Conservation (phyloP, 2,113 vertebrate genomes). For the Todiramphus chloris region DNA sequence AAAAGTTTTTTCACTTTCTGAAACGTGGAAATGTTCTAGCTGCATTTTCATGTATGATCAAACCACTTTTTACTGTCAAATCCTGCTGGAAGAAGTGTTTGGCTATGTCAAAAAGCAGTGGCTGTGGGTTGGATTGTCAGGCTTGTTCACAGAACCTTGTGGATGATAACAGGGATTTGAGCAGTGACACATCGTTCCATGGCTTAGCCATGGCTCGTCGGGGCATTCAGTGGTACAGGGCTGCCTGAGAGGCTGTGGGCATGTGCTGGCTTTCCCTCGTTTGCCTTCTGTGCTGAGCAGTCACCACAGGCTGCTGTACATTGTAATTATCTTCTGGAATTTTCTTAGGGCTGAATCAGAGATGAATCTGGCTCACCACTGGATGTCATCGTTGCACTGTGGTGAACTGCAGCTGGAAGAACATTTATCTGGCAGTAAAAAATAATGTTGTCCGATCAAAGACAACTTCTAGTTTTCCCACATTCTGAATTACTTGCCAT, state of each 20-base stretch:
- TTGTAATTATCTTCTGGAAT: neutral
- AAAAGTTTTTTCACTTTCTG: neutral
- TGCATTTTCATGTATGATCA: neutral
- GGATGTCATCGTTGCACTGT: conserved; percentile 65
- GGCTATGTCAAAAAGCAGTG: neutral
- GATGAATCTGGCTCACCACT: conserved; percentile 60
- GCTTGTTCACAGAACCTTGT: neutral
- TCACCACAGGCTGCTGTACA: neutral
- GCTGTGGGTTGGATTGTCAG: neutral
- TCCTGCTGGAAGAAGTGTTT: neutral
- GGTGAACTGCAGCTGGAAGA: neutral
- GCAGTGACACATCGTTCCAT: fast-evolving
- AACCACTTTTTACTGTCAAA: neutral
- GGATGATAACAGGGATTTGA: neutral
- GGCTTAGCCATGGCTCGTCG: neutral
- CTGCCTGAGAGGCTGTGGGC: neutral
- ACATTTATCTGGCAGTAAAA: conserved; percentile 14
- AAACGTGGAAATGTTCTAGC: neutral
- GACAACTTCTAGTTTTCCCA: neutral
- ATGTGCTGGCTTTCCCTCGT: neutral
- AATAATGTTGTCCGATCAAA: neutral
- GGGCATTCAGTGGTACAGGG: neutral
- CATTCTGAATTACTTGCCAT: neutral
- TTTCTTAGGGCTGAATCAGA: neutral
- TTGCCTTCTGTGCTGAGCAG: neutral